These are phyloP conservation scores for Margaritifera margaritifera DNA, from an alignment of 2,888 invertebrate genomes.

Conservation along the genomic window DNA sequence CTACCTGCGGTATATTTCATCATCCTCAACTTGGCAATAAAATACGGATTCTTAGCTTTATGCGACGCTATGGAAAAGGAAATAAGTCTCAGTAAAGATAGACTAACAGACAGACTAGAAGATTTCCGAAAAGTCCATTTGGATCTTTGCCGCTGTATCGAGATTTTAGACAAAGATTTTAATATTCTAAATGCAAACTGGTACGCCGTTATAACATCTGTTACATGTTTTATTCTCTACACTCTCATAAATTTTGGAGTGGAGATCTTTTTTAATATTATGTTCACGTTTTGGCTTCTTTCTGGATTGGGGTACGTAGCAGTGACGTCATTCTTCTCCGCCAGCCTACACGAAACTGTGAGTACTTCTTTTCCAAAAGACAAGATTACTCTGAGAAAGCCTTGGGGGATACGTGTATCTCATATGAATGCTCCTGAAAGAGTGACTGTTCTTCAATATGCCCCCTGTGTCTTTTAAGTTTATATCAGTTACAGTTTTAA, in stretches of 20 bases:
- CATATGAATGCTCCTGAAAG: no score
- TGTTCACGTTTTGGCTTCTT: constrained; percentile 8
- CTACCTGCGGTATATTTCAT: no score
- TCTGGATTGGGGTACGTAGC: neutral
- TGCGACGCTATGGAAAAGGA: no score
- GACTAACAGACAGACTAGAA: neutral
- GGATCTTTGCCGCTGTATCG: constrained; percentile 13
- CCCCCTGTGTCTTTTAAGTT: no score
- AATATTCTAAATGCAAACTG: constrained; percentile 11
- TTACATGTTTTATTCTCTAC: constrained; percentile 16
- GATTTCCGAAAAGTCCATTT: constrained; percentile 11
- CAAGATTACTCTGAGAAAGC: no score
- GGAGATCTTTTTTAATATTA: neutral
- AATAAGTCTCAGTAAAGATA: no score
- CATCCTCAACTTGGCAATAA: no score
- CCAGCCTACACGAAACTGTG: constrained; percentile 7
- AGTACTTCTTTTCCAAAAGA: neutral
- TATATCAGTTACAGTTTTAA: no score
- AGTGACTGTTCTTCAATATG: no score
- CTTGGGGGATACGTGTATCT: no score
- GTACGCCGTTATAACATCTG: constrained; percentile 9
- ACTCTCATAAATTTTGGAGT: constrained; percentile 1
- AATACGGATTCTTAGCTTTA: no score
- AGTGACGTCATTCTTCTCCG: constrained; percentile 2
- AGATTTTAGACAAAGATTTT: constrained; percentile 16